Percentiles rank a stretch among this genome's conserved stretches.
Evolutionary conservation across 2,797 vertebrate genomes (phyloP).

Genomic region (Picus viridis): DNA sequence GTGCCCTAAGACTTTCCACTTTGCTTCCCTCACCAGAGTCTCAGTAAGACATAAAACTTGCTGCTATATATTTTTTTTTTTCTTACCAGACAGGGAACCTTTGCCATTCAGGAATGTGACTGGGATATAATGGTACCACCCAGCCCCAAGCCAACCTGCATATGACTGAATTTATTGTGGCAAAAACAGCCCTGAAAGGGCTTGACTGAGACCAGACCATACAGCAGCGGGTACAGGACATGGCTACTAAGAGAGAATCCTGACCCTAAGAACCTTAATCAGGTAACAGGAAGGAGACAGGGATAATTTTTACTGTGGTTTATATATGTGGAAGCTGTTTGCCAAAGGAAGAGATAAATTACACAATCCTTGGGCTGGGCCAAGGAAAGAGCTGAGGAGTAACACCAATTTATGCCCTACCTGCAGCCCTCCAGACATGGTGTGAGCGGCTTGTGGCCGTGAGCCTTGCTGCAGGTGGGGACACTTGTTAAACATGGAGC

Average conservation of each 20-base stretch:
- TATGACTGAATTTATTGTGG: not conserved
- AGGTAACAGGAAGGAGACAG: not conserved
- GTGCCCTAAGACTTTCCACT: not conserved
- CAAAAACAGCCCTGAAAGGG: not conserved
- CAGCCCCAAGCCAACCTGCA: not conserved
- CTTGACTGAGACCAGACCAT: not conserved
- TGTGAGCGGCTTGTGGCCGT: fast-evolving
- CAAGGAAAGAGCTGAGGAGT: not conserved
- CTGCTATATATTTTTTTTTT: slow-evolving; percentile 10
- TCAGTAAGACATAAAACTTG: slow-evolving; percentile 19
- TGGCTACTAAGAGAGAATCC: not conserved
- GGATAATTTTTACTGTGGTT: not conserved
- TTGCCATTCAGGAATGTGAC: slow-evolving; percentile 28
- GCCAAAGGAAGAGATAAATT: slow-evolving; percentile 17
- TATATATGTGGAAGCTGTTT: not conserved
- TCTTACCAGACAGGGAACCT: slow-evolving; percentile 16
- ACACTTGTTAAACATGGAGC: not conserved
- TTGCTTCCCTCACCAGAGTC: not conserved
- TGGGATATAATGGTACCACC: not conserved
- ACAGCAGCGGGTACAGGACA: fast-evolving
- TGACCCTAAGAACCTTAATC: not conserved
- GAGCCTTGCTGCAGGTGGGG: not conserved
- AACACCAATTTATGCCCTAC: fast-evolving
- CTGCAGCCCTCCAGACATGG: fast-evolving
- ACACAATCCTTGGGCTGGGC: not conserved